Evolutionary conservation across 92 coral and sea anemone species (phyloP).

Genomic region (Zoanthus gigantus): DNA sequence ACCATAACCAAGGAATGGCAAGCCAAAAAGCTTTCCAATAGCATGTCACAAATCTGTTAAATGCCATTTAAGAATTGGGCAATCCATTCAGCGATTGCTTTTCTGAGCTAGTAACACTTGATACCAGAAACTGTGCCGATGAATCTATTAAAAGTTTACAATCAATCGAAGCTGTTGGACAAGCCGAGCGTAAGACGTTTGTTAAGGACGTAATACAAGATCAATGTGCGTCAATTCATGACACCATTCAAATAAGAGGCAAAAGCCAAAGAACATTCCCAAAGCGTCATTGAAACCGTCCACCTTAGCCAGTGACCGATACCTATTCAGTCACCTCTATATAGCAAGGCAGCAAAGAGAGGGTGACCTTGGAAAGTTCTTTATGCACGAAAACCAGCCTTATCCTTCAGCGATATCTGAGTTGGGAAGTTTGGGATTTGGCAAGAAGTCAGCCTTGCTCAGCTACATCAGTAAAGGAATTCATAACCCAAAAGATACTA

Average conservation of each 20-base stretch:
- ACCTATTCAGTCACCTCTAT: constrained; percentile 34
- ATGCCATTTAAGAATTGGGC: constrained; percentile 49
- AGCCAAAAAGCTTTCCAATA: constrained; percentile 3
- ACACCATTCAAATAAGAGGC: constrained; percentile 60
- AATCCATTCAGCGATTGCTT: constrained; percentile 46
- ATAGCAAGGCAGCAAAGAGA: background rate
- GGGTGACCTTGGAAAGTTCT: background rate
- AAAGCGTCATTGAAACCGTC: constrained; percentile 28
- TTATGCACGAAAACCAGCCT: background rate
- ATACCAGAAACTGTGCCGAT: constrained; percentile 44
- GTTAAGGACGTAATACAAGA: constrained; percentile 37
- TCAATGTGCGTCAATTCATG: constrained; percentile 48
- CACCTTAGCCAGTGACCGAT: constrained; percentile 51
- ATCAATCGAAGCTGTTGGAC: constrained; percentile 25
- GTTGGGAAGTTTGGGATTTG: background rate
- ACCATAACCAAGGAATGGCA: constrained; percentile 43
- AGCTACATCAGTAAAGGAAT: background rate
- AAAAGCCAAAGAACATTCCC: constrained; percentile 18
- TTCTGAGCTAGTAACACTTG: constrained; percentile 56
- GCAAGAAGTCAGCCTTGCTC: background rate
- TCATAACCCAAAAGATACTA: background rate
- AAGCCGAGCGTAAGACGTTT: constrained; percentile 15
- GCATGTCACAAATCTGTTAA: constrained; percentile 36
- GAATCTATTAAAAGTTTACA: constrained; percentile 17
- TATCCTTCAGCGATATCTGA: background rate